Evolutionary conservation across 2,888 invertebrate genomes (phyloP).

Genomic region (Rhagophthalmus giganteus): DNA sequence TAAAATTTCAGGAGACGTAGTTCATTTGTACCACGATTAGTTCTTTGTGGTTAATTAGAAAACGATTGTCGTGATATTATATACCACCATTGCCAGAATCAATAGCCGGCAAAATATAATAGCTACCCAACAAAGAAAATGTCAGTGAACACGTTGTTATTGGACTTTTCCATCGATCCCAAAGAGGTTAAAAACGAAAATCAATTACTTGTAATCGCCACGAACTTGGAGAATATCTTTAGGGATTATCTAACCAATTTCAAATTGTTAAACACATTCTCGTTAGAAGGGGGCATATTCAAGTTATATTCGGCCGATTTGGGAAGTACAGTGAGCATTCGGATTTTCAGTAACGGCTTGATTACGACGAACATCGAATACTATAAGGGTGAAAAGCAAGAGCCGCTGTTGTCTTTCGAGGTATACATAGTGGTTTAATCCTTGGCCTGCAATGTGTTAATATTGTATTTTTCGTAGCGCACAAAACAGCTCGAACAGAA

Average conservation of each 20-base stretch:
- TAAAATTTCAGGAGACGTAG: background rate
- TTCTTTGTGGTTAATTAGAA: background rate
- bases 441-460: conserved; percentile 2
- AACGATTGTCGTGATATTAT: too few species aligned
- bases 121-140: conserved; percentile 54
- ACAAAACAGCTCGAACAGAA: conserved; percentile 76
- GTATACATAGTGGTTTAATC: conserved; percentile 56
- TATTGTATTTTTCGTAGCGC: conserved; percentile 62
- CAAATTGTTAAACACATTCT: conserved; percentile 68
- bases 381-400: conserved; percentile 74
- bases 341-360: conserved; percentile 75
- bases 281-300: conserved; percentile 70
- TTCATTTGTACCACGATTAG: background rate
- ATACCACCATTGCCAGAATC: too few species aligned
- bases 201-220: conserved; percentile 67
- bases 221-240: conserved; percentile 69
- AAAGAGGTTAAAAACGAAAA: conserved; percentile 67
- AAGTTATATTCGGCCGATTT: conserved; percentile 72
- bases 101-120: too few species aligned
- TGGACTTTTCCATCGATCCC: conserved; percentile 78
- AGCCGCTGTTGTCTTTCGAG: conserved; percentile 74
- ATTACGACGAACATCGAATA: conserved; percentile 83
- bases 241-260: conserved; percentile 73
- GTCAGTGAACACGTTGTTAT: conserved; percentile 77
- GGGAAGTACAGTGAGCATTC: conserved; percentile 69